Conservation (phyloP, 2,888 invertebrate genomes). For the Netelia inedita region DNA sequence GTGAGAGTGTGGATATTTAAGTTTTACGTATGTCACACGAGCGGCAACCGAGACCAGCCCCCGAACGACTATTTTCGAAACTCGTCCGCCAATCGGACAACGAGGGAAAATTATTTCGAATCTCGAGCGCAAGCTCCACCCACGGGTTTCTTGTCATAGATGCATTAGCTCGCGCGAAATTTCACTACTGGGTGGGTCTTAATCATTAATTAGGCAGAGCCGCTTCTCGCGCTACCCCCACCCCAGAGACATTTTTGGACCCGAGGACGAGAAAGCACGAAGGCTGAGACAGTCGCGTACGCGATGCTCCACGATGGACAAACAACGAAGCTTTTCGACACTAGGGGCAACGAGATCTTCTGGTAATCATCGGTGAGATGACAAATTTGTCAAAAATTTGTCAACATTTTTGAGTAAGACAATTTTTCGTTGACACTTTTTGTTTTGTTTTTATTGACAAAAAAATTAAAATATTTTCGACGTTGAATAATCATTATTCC, state of each 20-base stretch:
- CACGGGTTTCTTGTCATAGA: conserved; percentile 74
- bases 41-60: conserved; percentile 77
- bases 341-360: not conserved
- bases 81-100: conserved; percentile 78
- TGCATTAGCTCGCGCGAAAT: conserved; percentile 74
- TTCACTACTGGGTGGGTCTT: conserved; percentile 79
- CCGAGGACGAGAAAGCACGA: conserved; percentile 29
- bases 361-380: not conserved
- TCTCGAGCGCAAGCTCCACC: conserved; percentile 76
- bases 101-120: conserved; percentile 75
- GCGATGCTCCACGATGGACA: conserved; percentile 17
- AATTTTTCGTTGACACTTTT: no score
- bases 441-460: no score
- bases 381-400: no score
- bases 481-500: no score
- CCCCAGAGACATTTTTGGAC: conserved; percentile 16
- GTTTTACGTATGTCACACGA: conserved; percentile 73
- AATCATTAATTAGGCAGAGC: conserved; percentile 74
- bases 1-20: conserved; percentile 74
- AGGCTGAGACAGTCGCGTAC: conserved; percentile 19
- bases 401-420: no score
- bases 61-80: conserved; percentile 81
- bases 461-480: no score
- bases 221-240: conserved; percentile 39
- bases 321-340: not conserved